These are phyloP conservation scores for Dermochelys coriacea DNA, from an alignment of 2,797 vertebrate species.

Conservation along the genomic window DNA sequence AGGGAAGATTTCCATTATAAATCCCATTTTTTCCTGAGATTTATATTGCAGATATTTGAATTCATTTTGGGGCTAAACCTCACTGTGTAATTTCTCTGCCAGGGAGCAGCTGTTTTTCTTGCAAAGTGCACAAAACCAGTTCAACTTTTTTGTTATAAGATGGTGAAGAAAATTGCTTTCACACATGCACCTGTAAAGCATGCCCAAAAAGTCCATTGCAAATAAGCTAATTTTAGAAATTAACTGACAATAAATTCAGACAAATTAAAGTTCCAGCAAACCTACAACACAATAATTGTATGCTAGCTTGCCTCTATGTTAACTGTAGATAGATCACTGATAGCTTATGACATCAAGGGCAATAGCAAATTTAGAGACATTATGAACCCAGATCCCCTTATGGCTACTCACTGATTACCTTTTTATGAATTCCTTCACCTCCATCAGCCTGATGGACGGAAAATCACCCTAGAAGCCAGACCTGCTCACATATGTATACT, in stretches of 20 bases:
- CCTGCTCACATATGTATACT: neutral
- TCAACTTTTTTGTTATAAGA: conserved; percentile 23
- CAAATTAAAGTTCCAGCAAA: conserved; percentile 37
- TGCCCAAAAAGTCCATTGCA: conserved; percentile 43
- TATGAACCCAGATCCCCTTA: neutral
- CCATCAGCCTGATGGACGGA: conserved; percentile 10
- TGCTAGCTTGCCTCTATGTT: neutral
- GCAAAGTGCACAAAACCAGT: conserved; percentile 15
- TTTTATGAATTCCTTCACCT: neutral
- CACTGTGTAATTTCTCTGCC: neutral
- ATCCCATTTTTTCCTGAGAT: conserved; percentile 33
- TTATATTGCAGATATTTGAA: conserved; percentile 42
- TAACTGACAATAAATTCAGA: conserved; percentile 49
- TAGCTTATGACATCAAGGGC: neutral
- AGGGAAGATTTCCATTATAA: conserved; percentile 56
- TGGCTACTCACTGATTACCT: neutral
- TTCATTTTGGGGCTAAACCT: conserved; percentile 18
- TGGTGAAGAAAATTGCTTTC: conserved; percentile 31
- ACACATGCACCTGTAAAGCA: conserved; percentile 1
- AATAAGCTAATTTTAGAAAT: conserved; percentile 46
- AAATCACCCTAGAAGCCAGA: conserved; percentile 36
- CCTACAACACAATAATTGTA: conserved; percentile 8
- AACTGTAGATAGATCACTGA: conserved; percentile 22
- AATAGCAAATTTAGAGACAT: neutral
- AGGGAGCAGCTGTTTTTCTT: conserved; percentile 41